These are phyloP conservation scores for Misgurnus anguillicaudatus DNA, from an alignment of 2,113 vertebrate genomes.

Conservation along the genomic window DNA sequence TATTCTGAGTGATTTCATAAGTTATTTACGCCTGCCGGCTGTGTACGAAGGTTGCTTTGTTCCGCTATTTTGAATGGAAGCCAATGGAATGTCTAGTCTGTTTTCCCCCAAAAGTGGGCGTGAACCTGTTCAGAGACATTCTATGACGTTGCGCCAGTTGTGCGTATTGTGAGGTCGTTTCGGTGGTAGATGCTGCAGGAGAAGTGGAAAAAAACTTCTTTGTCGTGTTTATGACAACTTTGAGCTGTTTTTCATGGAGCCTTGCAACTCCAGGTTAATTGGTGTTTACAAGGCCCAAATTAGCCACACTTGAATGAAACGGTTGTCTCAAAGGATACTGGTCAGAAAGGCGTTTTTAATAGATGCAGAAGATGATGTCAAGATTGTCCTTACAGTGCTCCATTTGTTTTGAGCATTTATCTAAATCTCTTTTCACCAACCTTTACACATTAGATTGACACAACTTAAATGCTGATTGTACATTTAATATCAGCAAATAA, in stretches of 20 bases:
- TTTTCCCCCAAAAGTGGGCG: no score
- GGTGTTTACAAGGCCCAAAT: background rate
- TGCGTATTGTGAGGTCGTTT: background rate
- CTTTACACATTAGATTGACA: background rate
- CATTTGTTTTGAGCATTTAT: background rate
- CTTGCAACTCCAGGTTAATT: constrained; percentile 3
- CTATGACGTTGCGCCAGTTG: no score
- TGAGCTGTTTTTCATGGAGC: background rate
- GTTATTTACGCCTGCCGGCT: no score
- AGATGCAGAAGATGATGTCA: background rate
- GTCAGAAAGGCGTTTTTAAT: background rate
- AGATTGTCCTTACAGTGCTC: constrained; percentile 4
- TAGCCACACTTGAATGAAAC: background rate
- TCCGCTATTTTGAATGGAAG: no score
- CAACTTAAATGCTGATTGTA: background rate
- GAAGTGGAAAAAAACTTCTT: background rate
- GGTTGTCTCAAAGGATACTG: background rate
- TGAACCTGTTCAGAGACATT: no score
- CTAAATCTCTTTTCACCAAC: no score
- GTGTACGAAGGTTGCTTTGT: no score
- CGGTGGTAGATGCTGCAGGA: background rate
- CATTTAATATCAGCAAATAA: background rate
- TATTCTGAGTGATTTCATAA: no score
- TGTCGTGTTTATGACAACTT: background rate
- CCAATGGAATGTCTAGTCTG: no score